These are phyloP conservation scores for Knipowitschia caucasica DNA, from an alignment of 2,797 vertebrate species.

Conservation along the genomic window DNA sequence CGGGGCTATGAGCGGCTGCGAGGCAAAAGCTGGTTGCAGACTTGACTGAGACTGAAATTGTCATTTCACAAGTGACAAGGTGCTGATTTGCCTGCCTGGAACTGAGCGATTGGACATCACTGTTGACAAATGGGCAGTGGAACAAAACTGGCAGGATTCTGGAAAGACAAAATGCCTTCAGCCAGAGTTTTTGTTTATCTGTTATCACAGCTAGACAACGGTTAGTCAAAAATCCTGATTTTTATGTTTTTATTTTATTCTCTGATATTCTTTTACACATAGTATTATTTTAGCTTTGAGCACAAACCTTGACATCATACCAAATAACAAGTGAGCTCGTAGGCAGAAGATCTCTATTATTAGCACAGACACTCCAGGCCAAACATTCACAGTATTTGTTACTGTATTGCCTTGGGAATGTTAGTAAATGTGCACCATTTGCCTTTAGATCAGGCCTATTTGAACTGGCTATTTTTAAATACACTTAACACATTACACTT, in stretches of 20 bases:
- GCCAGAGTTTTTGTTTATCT: conserved; percentile 63
- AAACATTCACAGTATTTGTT: too few species aligned
- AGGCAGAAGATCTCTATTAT: too few species aligned
- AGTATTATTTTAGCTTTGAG: not conserved
- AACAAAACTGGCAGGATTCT: conserved; percentile 80
- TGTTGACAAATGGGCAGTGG: conserved; percentile 84
- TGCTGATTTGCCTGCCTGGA: conserved; percentile 78
- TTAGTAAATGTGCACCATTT: too few species aligned
- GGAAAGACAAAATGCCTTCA: conserved; percentile 80
- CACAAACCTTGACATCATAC: too few species aligned
- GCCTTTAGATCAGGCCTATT: too few species aligned
- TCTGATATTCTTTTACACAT: conserved; percentile 4
- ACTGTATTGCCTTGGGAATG: too few species aligned
- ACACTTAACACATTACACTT: too few species aligned
- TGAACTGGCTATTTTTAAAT: too few species aligned
- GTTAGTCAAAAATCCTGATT: conserved; percentile 61
- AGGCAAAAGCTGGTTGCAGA: conserved; percentile 61
- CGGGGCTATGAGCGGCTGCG: conserved; percentile 52
- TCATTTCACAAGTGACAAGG: conserved; percentile 82
- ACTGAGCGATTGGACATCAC: conserved; percentile 87
- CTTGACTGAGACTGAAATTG: conserved; percentile 79
- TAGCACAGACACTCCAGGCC: too few species aligned
- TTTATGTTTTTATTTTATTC: conserved; percentile 39
- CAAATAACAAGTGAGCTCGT: too few species aligned
- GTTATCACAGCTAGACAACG: conserved; percentile 69